These are phyloP conservation scores for Ligdia adustata DNA, from an alignment of 2,888 invertebrate genomes.

Conservation along the genomic window DNA sequence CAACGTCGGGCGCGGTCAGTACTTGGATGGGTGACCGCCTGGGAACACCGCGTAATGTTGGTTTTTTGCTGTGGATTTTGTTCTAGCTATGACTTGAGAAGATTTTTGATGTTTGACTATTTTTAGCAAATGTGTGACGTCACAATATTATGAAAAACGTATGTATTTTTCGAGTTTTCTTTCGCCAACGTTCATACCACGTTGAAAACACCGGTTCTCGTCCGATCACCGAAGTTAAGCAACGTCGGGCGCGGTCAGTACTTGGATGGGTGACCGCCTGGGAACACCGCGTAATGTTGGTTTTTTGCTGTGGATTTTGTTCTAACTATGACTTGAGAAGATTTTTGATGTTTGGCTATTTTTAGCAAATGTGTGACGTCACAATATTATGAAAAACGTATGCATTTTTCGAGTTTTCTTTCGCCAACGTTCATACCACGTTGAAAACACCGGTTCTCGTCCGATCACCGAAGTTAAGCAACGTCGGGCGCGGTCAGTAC, in stretches of 20 bases:
- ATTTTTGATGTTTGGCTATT: no score
- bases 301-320: constrained; percentile 49
- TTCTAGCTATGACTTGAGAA: no score
- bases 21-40: constrained; percentile 66
- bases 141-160: no score
- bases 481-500: constrained; percentile 76
- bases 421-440: constrained; percentile 67
- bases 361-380: no score
- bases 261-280: constrained; percentile 65
- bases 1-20: constrained; percentile 75
- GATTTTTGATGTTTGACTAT: no score
- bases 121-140: no score
- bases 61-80: constrained; percentile 50
- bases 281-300: constrained; percentile 60
- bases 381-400: no score
- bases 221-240: constrained; percentile 77
- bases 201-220: constrained; percentile 65
- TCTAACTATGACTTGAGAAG: no score
- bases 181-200: constrained; percentile 67
- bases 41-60: constrained; percentile 60
- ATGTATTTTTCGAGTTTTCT: no score
- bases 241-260: constrained; percentile 75
- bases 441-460: constrained; percentile 66
- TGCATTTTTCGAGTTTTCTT: no score
- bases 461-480: constrained; percentile 77